A percentile compares a stretch with the other conserved stretches of the same genome.
These are phyloP conservation scores for Falco cherrug DNA, from an alignment of 2,797 vertebrate genomes.

Conservation along the genomic window DNA sequence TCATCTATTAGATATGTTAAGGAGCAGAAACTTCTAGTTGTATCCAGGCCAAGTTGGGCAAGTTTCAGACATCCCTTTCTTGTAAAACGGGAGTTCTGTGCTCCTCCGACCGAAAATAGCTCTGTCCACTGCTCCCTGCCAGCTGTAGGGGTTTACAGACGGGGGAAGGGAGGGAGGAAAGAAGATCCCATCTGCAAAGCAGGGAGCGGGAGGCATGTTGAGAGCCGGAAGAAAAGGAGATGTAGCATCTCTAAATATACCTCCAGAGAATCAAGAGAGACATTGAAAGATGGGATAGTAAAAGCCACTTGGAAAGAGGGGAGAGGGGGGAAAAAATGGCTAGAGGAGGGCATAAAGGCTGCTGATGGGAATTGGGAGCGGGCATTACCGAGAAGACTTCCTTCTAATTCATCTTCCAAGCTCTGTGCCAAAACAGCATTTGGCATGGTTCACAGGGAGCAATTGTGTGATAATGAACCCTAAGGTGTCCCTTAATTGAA, in stretches of 20 bases:
- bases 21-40: accelerated
- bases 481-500: constrained; percentile 92
- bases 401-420: constrained; percentile 88
- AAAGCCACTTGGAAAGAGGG: constrained; percentile 75
- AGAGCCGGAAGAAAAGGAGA: constrained; percentile 80
- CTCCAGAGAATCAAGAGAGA: constrained; percentile 81
- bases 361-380: constrained; percentile 83
- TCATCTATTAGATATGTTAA: accelerated
- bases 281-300: constrained; percentile 77
- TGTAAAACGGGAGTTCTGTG: not conserved
- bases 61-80: not conserved
- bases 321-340: constrained; percentile 60
- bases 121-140: not conserved
- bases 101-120: not conserved
- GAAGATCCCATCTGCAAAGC: constrained; percentile 71
- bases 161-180: constrained; percentile 30
- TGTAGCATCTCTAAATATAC: constrained; percentile 78
- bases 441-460: constrained; percentile 88
- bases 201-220: constrained; percentile 39
- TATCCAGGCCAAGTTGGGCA: not conserved
- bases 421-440: constrained; percentile 89
- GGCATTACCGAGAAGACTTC: constrained; percentile 84
- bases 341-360: constrained; percentile 73
- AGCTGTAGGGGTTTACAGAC: not conserved
- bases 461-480: constrained; percentile 88